phyloP scores from a whole-genome alignment of 2,797 vertebrate species.

The Prunella strophiata region DNA sequence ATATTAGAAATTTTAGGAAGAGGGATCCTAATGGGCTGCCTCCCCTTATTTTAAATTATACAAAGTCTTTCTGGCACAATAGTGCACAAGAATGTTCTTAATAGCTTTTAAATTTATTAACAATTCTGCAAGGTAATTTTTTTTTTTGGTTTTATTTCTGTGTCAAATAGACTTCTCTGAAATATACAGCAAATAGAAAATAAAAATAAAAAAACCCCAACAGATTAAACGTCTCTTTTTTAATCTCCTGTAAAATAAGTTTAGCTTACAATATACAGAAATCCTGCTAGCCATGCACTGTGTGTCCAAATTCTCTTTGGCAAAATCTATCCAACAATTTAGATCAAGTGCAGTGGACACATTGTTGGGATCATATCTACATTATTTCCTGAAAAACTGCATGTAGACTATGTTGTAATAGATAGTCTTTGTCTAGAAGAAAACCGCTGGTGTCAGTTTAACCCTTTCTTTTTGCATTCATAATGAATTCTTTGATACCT shows the following conservation, averaged over 20 bases:
- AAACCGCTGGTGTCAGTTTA: not conserved
- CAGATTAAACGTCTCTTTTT: not conserved
- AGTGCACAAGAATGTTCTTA: not conserved
- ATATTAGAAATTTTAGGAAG: not conserved
- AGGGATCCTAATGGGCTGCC: not conserved
- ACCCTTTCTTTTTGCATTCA: not conserved
- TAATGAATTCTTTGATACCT: not conserved
- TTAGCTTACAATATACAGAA: not conserved
- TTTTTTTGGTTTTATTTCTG: not conserved
- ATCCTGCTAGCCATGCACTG: too few relatives aligned
- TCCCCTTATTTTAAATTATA: not conserved
- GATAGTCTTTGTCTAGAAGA: not conserved
- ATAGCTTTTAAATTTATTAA: not conserved
- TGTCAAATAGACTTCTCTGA: not conserved
- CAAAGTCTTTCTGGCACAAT: not conserved
- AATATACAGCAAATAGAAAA: not conserved
- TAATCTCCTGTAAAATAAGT: not conserved
- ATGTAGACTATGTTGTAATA: not conserved
- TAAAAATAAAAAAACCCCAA: too few relatives aligned
- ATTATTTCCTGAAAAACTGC: not conserved
- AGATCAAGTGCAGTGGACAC: not conserved
- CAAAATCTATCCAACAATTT: not conserved
- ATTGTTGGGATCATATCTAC: not conserved
- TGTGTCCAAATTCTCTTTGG: not conserved
- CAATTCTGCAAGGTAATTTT: not conserved